Evolutionary conservation across 2,113 vertebrate species (phyloP).

Genomic region (Channa maculata): DNA sequence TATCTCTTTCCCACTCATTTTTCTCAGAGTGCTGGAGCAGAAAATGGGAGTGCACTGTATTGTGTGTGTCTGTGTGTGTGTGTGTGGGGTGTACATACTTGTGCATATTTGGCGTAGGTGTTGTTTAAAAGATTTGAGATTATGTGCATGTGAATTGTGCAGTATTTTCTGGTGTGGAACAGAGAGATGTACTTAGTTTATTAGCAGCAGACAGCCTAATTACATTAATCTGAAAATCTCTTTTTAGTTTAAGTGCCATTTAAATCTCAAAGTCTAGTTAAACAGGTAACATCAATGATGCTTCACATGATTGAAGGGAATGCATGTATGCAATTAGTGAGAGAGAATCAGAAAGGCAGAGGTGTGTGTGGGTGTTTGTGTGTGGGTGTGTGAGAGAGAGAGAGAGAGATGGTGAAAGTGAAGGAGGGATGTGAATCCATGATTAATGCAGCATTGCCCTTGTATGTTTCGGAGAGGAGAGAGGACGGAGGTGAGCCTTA

Average conservation of each 20-base stretch:
- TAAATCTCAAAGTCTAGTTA: conserved; percentile 34
- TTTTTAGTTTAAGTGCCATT: conserved; percentile 42
- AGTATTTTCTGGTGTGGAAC: conserved; percentile 25
- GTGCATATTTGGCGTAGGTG: conserved; percentile 56
- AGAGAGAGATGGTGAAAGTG: conserved; percentile 48
- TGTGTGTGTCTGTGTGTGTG: conserved; percentile 10
- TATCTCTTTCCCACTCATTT: conserved; percentile 66
- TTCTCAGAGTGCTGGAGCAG: conserved; percentile 54
- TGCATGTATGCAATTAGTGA: background rate
- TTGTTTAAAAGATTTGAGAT: conserved; percentile 56
- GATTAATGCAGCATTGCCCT: conserved; percentile 85
- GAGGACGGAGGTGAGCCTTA: conserved; percentile 69
- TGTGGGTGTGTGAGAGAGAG: conserved; percentile 14
- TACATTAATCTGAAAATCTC: conserved; percentile 19
- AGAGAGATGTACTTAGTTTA: conserved; percentile 29
- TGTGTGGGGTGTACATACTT: conserved; percentile 31
- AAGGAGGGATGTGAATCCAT: conserved; percentile 64
- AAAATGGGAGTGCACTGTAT: conserved; percentile 53
- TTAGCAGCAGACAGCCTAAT: conserved; percentile 26
- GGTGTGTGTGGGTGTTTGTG: conserved; percentile 21
- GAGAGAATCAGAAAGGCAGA: conserved; percentile 12
- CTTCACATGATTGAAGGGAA: conserved; percentile 1
- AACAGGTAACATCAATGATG: conserved; percentile 37
- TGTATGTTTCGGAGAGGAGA: conserved; percentile 77
- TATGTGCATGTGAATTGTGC: conserved; percentile 41